Evolutionary conservation across 1,140 invertebrate species (phyloP).

Genomic region (Coptotermes formosanus): DNA sequence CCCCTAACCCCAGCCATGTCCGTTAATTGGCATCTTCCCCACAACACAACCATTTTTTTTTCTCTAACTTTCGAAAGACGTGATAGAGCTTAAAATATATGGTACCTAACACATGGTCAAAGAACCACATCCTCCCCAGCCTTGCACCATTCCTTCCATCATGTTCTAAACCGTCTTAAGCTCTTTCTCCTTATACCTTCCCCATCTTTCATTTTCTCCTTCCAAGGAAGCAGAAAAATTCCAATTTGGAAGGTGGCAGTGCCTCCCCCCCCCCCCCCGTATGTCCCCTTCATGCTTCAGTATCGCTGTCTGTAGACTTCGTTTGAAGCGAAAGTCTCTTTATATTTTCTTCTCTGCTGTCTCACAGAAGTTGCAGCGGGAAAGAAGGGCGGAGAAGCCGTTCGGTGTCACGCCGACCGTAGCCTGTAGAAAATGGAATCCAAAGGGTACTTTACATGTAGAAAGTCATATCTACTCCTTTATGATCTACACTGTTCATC

Average conservation of each 20-base stretch:
- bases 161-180: not conserved
- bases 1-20: not conserved
- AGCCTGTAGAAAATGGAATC: too few species aligned
- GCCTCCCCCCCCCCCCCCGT: not conserved
- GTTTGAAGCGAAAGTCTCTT: slow-evolving; percentile 16
- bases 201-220: not conserved
- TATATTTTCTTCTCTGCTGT: not conserved
- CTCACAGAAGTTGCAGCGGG: not conserved
- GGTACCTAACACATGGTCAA: not conserved
- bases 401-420: too few species aligned
- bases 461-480: too few species aligned
- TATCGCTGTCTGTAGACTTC: not conserved
- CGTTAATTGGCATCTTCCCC: not conserved
- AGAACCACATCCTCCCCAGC: not conserved
- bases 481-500: too few species aligned
- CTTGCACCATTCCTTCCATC: not conserved
- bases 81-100: not conserved
- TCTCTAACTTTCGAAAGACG: not conserved
- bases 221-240: slow-evolving; percentile 16
- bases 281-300: not conserved
- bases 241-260: slow-evolving; percentile 14
- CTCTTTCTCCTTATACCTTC: not conserved
- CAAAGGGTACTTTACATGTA: too few species aligned
- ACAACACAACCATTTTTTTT: not conserved
- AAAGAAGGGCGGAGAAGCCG: not conserved